These are phyloP conservation scores for Chaetorhynchus papuensis DNA, from an alignment of 2,113 vertebrate species.

Conservation along the genomic window DNA sequence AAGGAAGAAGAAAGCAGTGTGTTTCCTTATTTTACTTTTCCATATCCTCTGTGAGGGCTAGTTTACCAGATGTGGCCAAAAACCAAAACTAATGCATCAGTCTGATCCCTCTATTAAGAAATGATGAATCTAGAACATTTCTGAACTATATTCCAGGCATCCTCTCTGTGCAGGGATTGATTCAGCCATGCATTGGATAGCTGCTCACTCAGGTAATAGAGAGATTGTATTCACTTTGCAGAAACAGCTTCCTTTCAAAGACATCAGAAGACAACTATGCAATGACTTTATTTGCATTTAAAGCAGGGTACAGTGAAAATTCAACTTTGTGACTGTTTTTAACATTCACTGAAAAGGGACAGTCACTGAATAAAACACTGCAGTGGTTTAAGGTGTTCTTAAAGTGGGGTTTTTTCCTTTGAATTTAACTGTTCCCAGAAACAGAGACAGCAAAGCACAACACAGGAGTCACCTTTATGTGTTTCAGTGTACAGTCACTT, in stretches of 20 bases:
- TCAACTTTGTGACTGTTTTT: not conserved
- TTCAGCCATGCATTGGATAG: not conserved
- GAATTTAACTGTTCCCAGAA: not conserved
- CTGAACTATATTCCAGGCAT: not conserved
- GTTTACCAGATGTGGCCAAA: not conserved
- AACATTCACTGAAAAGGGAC: not conserved
- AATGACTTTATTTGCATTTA: not conserved
- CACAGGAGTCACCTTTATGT: not conserved
- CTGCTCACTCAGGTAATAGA: not conserved
- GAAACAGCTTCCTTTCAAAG: not conserved
- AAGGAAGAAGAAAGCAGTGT: accelerated
- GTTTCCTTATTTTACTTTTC: not conserved
- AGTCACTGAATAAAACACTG: not conserved
- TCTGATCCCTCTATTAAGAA: not conserved
- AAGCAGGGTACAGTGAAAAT: not conserved
- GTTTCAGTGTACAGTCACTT: not conserved
- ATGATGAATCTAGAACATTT: not conserved
- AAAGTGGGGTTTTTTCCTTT: not conserved
- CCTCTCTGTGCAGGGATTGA: not conserved
- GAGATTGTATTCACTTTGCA: not conserved
- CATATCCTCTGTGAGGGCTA: not conserved
- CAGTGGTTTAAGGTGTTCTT: not conserved
- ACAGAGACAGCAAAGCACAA: not conserved
- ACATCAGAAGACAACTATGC: not conserved
- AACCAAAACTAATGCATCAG: not conserved